Evolutionary conservation across 2,888 invertebrate genomes (phyloP).

Genomic region (Mesopsocus fuscifrons): DNA sequence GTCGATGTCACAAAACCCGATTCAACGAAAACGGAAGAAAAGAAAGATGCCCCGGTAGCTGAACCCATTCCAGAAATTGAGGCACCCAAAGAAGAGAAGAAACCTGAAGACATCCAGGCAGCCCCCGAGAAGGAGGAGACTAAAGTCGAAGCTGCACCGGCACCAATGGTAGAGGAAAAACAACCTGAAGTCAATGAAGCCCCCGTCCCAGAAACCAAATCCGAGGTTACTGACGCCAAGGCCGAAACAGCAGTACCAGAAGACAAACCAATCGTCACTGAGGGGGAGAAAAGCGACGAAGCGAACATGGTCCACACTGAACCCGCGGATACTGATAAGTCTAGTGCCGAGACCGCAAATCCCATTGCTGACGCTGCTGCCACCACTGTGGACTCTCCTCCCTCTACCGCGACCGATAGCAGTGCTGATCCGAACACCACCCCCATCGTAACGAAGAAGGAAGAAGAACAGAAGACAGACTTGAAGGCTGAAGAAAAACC

Average conservation of each 20-base stretch:
- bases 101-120: slow-evolving; percentile 7
- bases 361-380: slow-evolving; percentile 10
- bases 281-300: slow-evolving; percentile 10
- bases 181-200: slow-evolving; percentile 16
- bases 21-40: slow-evolving; percentile 15
- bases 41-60: slow-evolving; percentile 6
- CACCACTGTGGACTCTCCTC: slow-evolving; percentile 5
- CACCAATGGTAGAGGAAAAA: slow-evolving; percentile 15
- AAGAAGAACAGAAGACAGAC: slow-evolving; percentile 4
- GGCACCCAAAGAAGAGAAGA: slow-evolving; percentile 15
- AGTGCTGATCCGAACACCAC: slow-evolving; percentile 5
- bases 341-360: slow-evolving; percentile 14
- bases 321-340: slow-evolving; percentile 6
- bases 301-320: slow-evolving; percentile 10
- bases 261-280: slow-evolving; percentile 13
- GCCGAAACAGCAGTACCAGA: slow-evolving; percentile 12
- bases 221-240: background rate
- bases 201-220: slow-evolving; percentile 9
- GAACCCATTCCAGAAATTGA: slow-evolving; percentile 9
- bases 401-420: slow-evolving; percentile 14
- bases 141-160: slow-evolving; percentile 17
- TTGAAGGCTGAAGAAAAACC: slow-evolving; percentile 16
- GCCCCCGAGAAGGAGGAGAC: slow-evolving; percentile 12
- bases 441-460: slow-evolving; percentile 7
- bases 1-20: slow-evolving; percentile 16